A percentile compares a stretch with the other conserved stretches of the same genome.
phyloP scores from a whole-genome alignment of 2,113 vertebrate species.

The Phyllopteryx taeniolatus region DNA sequence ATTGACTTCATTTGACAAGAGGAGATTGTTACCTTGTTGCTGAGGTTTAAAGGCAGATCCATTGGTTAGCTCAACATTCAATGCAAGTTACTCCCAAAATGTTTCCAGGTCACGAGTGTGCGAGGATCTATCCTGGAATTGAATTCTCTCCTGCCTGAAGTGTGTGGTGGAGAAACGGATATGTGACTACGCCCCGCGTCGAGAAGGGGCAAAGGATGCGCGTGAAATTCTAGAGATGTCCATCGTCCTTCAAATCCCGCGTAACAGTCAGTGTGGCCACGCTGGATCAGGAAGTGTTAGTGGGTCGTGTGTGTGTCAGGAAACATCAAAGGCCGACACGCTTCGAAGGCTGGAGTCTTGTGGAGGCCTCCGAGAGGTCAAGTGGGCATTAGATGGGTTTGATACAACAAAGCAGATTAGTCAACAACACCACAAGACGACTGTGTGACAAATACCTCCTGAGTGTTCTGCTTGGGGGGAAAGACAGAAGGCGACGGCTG shows the following conservation, averaged over 20 bases:
- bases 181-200: slow-evolving; percentile 21
- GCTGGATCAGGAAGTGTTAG: slow-evolving; percentile 10
- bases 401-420: slow-evolving; percentile 42
- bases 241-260: slow-evolving; percentile 8
- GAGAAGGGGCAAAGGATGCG: slow-evolving; percentile 24
- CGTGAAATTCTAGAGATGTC: slow-evolving; percentile 33
- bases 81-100: background rate
- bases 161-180: slow-evolving; percentile 1
- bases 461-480: slow-evolving; percentile 18
- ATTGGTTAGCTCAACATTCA: background rate
- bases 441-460: slow-evolving; percentile 32
- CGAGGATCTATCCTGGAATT: background rate
- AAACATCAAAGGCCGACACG: slow-evolving; percentile 28
- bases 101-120: background rate
- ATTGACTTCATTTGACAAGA: background rate
- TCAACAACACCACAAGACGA: slow-evolving; percentile 33
- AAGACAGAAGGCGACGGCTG: slow-evolving; percentile 54
- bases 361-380: slow-evolving; percentile 48
- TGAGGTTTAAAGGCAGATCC: slow-evolving; percentile 10
- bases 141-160: slow-evolving; percentile 10
- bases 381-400: slow-evolving; percentile 46
- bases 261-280: background rate
- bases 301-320: slow-evolving; percentile 16
- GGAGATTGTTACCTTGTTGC: slow-evolving; percentile 27
- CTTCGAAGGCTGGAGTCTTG: slow-evolving; percentile 29